Evolutionary conservation across 2,888 invertebrate species (phyloP).

Genomic region (Sepiola atlantica): DNA sequence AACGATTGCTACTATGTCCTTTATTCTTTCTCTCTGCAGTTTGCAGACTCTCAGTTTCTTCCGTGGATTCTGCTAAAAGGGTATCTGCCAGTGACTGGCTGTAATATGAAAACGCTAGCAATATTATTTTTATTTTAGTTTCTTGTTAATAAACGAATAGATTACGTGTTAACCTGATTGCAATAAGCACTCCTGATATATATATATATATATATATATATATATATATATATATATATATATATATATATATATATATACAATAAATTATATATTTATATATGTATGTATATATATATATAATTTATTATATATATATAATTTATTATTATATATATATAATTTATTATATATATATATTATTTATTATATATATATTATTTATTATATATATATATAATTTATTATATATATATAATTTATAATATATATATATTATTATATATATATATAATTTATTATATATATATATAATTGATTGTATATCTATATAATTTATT

Average conservation of each 20-base stretch:
- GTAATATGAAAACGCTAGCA: background rate
- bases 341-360: too few relatives aligned
- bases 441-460: too few relatives aligned
- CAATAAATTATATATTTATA: too few relatives aligned
- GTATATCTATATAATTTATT: too few relatives aligned
- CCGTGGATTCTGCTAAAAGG: background rate
- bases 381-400: too few relatives aligned
- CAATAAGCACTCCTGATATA: background rate
- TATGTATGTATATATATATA: background rate
- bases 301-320: too few relatives aligned
- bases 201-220: background rate
- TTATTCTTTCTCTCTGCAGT: background rate
- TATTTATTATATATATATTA: too few relatives aligned
- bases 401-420: too few relatives aligned
- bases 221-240: conserved; percentile 40
- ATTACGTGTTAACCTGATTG: background rate
- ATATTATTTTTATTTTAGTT: background rate
- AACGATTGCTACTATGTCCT: background rate
- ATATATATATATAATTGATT: too few relatives aligned
- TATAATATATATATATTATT: too few relatives aligned
- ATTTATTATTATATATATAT: too few relatives aligned
- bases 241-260: conserved; percentile 39
- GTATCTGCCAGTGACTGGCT: background rate
- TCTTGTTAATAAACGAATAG: background rate
- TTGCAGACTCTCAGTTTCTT: background rate